These are phyloP conservation scores for Sogatella furcifera DNA, from an alignment of 1,140 invertebrate genomes.

Conservation along the genomic window DNA sequence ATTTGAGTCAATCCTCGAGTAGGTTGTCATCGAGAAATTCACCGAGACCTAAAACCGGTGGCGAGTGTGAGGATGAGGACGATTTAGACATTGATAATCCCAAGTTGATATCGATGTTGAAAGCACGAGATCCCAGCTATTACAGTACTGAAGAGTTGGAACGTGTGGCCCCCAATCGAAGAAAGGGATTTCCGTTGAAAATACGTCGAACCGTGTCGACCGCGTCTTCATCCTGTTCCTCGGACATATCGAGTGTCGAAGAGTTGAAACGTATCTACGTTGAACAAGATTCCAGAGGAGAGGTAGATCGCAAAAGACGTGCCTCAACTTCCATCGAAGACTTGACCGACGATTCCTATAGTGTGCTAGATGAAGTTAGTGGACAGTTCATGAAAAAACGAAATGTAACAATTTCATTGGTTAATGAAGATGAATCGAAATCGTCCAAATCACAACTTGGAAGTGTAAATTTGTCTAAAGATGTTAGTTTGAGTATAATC, in stretches of 20 bases:
- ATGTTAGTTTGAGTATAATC: slow-evolving; percentile 18
- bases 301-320: too few relatives aligned
- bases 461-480: slow-evolving; percentile 16
- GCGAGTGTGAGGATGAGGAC: too few relatives aligned
- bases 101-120: too few relatives aligned
- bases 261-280: neutral
- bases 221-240: neutral
- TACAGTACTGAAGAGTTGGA: too few relatives aligned
- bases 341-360: neutral
- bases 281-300: neutral
- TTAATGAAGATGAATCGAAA: neutral
- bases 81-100: too few relatives aligned
- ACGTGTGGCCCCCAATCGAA: neutral
- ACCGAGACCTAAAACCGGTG: too few relatives aligned
- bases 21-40: too few relatives aligned
- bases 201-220: neutral
- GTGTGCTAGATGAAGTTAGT: slow-evolving; percentile 6
- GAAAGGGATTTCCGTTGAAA: slow-evolving; percentile 7
- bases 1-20: too few relatives aligned
- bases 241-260: neutral
- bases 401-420: neutral
- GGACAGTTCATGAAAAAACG: neutral
- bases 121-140: too few relatives aligned
- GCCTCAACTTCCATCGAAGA: too few relatives aligned
- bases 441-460: slow-evolving; percentile 5